Conservation (phyloP, 2,888 invertebrate species). For the Dermolepida albohirtum region DNA sequence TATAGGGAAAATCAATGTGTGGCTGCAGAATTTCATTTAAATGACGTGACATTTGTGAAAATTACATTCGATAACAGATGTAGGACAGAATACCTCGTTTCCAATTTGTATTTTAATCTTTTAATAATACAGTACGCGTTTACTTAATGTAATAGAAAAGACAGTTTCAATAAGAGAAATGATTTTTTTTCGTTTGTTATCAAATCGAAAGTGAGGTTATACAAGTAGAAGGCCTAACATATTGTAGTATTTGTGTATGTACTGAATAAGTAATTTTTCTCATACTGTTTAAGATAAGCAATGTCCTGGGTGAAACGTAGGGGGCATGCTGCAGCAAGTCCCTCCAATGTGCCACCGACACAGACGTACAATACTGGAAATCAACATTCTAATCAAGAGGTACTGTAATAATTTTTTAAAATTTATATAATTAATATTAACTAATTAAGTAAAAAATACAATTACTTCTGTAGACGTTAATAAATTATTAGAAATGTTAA, state of each 20-base stretch:
- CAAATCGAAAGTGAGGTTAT: conserved; percentile 40
- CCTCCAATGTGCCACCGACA: conserved; percentile 56
- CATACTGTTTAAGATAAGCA: conserved; percentile 29
- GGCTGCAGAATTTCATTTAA: conserved; percentile 12
- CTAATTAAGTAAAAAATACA: no score
- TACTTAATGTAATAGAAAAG: neutral
- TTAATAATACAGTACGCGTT: neutral
- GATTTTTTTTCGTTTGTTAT: neutral
- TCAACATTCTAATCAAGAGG: conserved; percentile 62
- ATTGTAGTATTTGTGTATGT: conserved; percentile 16
- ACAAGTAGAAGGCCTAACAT: conserved; percentile 19
- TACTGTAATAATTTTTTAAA: conserved; percentile 43
- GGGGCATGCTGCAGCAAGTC: conserved; percentile 56
- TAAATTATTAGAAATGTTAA: no score
- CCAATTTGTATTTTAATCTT: neutral
- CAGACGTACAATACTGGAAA: conserved; percentile 63
- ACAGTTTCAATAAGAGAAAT: conserved; percentile 1
- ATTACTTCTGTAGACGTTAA: no score
- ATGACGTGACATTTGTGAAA: conserved; percentile 38
- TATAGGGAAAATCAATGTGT: conserved; percentile 15
- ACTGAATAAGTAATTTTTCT: neutral
- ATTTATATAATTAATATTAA: no score
- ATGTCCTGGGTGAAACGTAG: conserved; percentile 65
- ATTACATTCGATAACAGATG: conserved; percentile 44
- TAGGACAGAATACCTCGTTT: conserved; percentile 16